Conservation (phyloP, 1,140 invertebrate genomes). For the Zaprionus capensis region DNA sequence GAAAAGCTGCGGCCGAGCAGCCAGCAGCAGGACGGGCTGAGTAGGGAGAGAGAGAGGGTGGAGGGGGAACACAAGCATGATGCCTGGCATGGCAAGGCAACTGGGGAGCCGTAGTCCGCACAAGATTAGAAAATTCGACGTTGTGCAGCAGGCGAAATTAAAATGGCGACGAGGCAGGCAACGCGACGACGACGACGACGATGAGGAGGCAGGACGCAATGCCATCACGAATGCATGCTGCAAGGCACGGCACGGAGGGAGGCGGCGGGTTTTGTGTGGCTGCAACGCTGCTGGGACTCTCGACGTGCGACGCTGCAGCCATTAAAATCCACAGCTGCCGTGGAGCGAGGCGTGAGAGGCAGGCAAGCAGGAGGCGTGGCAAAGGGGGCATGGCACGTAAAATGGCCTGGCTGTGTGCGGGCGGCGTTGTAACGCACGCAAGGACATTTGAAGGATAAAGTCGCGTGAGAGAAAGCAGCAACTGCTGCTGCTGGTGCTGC, state of each 20-base stretch:
- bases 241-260: conserved; percentile 24
- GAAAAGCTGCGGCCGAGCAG: conserved; percentile 72
- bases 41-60: not conserved
- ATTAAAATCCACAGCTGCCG: conserved; percentile 75
- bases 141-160: conserved; percentile 81
- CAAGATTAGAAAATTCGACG: conserved; percentile 83
- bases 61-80: not conserved
- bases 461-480: conserved; percentile 68
- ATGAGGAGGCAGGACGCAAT: conserved; percentile 44
- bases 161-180: conserved; percentile 67
- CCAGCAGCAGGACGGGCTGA: not conserved
- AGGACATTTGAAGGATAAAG: conserved; percentile 83
- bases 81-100: conserved; percentile 46
- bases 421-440: conserved; percentile 79
- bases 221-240: conserved; percentile 75
- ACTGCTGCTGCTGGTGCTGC: conserved; percentile 19
- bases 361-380: not conserved
- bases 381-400: conserved; percentile 34
- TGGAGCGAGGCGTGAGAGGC: not conserved
- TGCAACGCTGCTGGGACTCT: conserved; percentile 66
- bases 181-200: conserved; percentile 15
- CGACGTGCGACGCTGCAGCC: conserved; percentile 77
- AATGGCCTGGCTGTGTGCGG: conserved; percentile 44
- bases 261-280: conserved; percentile 23
- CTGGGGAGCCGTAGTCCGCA: conserved; percentile 81